Evolutionary conservation across 2,888 invertebrate species (phyloP).

Genomic region (Thecocarcelia acutangulata): DNA sequence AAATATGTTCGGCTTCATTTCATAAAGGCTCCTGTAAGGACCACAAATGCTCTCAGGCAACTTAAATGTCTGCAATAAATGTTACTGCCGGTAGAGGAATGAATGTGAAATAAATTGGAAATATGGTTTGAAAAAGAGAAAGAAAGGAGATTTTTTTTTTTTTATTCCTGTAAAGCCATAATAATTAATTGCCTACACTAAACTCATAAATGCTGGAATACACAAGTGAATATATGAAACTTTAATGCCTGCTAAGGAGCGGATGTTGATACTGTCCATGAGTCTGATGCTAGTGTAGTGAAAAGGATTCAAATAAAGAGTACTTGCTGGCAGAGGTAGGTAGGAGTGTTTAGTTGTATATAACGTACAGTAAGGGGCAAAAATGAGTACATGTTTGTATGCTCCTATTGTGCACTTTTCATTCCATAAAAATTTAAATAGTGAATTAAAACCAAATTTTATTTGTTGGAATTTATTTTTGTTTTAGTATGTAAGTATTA

Average conservation of each 20-base stretch:
- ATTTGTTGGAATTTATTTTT: too few species aligned
- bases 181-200: constrained; percentile 59
- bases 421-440: too few species aligned
- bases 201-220: constrained; percentile 33
- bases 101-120: constrained; percentile 14
- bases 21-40: not conserved
- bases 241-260: constrained; percentile 39
- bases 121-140: not conserved
- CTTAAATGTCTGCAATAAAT: constrained; percentile 5
- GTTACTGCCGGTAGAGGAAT: not conserved
- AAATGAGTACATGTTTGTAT: too few species aligned
- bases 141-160: not conserved
- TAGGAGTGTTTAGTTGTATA: not conserved
- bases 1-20: constrained; percentile 29
- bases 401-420: too few species aligned
- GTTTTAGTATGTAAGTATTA: too few species aligned
- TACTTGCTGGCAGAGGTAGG: not conserved
- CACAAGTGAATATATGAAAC: constrained; percentile 45
- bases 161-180: constrained; percentile 49
- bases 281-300: not conserved
- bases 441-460: too few species aligned
- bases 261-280: not conserved
- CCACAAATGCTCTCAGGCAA: not conserved
- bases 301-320: constrained; percentile 1
- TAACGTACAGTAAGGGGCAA: too few species aligned